Conservation (phyloP, 2,797 vertebrate genomes). For the Ptychobarbus kaznakovi region DNA sequence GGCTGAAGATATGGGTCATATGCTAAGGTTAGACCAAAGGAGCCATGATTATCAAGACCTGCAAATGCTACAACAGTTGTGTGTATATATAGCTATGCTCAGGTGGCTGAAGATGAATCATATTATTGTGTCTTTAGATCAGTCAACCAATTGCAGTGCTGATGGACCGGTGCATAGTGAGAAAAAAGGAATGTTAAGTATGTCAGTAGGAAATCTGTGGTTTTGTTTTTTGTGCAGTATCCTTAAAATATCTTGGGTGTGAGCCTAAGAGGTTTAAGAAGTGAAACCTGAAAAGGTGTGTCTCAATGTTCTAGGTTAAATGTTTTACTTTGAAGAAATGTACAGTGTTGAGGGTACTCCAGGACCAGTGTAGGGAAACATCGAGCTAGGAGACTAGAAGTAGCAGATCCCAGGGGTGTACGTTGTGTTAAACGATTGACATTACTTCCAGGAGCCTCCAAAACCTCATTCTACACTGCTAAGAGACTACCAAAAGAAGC, state of each 20-base stretch:
- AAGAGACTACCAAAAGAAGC: background rate
- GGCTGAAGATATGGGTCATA: slow-evolving; percentile 18
- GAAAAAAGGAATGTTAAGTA: slow-evolving; percentile 6
- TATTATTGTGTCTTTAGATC: slow-evolving; percentile 5
- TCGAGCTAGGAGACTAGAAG: background rate
- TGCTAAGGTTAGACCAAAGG: slow-evolving; percentile 13
- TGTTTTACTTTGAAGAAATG: background rate
- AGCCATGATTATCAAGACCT: slow-evolving; percentile 18
- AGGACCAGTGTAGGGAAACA: background rate
- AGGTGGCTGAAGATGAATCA: slow-evolving; percentile 19
- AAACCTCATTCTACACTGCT: background rate
- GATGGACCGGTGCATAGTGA: background rate
- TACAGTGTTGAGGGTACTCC: background rate
- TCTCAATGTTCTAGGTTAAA: background rate
- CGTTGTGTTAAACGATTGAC: background rate
- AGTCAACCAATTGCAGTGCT: background rate
- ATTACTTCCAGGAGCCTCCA: background rate
- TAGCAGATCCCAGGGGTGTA: background rate
- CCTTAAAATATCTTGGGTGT: slow-evolving; percentile 10
- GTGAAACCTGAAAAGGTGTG: slow-evolving; percentile 29
- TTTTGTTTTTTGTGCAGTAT: background rate
- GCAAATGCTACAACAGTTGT: slow-evolving; percentile 17
- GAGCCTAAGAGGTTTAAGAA: background rate
- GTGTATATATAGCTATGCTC: slow-evolving; percentile 1
- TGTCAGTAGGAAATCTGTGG: background rate